phyloP scores from a whole-genome alignment of 2,797 vertebrate species.

The Semotilus atromaculatus region DNA sequence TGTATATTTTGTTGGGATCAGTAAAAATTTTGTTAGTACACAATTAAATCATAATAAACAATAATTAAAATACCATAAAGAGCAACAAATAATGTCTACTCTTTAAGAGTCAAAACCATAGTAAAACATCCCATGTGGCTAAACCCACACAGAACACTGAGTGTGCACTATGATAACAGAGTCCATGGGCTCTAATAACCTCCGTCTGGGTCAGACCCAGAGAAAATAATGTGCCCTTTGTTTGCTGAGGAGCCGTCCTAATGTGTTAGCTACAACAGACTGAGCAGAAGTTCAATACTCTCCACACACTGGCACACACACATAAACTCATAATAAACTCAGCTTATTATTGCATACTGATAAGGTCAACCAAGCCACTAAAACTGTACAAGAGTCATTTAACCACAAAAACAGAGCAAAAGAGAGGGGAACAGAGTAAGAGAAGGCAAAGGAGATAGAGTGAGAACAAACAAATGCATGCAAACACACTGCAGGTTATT shows the following conservation, averaged over 20 bases:
- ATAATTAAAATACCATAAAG: neutral
- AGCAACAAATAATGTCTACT: neutral
- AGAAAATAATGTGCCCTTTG: slow-evolving; percentile 41
- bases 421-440: neutral
- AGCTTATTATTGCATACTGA: slow-evolving; percentile 43
- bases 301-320: slow-evolving; percentile 36
- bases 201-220: slow-evolving; percentile 10
- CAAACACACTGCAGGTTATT: neutral
- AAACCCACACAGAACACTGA: neutral
- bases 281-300: slow-evolving; percentile 36
- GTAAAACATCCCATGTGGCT: neutral
- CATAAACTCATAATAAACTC: slow-evolving; percentile 32
- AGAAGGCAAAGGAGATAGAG: neutral
- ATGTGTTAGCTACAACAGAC: slow-evolving; percentile 40
- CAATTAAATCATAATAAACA: neutral
- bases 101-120: neutral
- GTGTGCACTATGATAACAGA: slow-evolving; percentile 5
- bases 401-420: slow-evolving; percentile 24
- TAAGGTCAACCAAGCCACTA: slow-evolving; percentile 47
- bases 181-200: slow-evolving; percentile 39
- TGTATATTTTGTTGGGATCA: neutral
- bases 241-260: slow-evolving; percentile 30
- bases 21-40: neutral
- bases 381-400: slow-evolving; percentile 45
- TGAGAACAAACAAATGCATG: neutral